A percentile compares a stretch with the other conserved stretches of the same genome.
Evolutionary conservation across 1,140 invertebrate genomes (phyloP).

Genomic region (Aporrectodea caliginosa): DNA sequence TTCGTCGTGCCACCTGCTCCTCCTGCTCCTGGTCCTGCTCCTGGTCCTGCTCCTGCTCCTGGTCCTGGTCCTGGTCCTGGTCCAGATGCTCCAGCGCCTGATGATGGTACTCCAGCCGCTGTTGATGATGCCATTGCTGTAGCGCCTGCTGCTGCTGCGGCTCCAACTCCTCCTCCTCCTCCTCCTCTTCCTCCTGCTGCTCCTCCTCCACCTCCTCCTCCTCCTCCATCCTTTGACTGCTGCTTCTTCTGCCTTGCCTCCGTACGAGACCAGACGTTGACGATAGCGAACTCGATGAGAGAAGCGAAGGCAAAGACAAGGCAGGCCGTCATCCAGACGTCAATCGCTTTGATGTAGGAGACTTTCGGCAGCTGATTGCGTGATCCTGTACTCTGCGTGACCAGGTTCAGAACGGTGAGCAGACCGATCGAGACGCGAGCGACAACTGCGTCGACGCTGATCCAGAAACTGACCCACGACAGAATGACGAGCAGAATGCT

Average conservation of each 20-base stretch:
- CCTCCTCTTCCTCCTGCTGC: no score
- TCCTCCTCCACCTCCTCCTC: no score
- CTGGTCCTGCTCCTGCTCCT: neutral
- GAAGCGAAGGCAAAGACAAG: slow-evolving; percentile 79
- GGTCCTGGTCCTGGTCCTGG: slow-evolving; percentile 8
- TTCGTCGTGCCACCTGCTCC: neutral
- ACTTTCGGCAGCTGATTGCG: slow-evolving; percentile 21
- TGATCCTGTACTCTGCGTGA: slow-evolving; percentile 35
- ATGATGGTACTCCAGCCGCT: neutral
- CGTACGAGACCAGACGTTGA: slow-evolving; percentile 45
- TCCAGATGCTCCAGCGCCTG: neutral
- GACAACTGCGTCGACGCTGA: slow-evolving; percentile 28
- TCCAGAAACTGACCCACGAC: slow-evolving; percentile 31
- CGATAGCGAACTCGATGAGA: slow-evolving; percentile 75
- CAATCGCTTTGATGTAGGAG: slow-evolving; percentile 74
- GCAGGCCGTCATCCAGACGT: slow-evolving; percentile 81
- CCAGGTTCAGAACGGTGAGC: slow-evolving; percentile 44
- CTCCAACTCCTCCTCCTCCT: no score
- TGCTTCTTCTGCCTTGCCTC: neutral
- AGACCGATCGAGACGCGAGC: slow-evolving; percentile 29
- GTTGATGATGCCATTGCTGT: slow-evolving; percentile 15
- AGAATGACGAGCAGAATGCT: slow-evolving; percentile 65
- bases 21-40: neutral
- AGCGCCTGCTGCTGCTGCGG: slow-evolving; percentile 7
- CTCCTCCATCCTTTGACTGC: no score